Percentiles rank a stretch among this genome's conserved stretches.
Conservation (phyloP, 2,113 vertebrate genomes). For the Pleuronectes platessa region DNA sequence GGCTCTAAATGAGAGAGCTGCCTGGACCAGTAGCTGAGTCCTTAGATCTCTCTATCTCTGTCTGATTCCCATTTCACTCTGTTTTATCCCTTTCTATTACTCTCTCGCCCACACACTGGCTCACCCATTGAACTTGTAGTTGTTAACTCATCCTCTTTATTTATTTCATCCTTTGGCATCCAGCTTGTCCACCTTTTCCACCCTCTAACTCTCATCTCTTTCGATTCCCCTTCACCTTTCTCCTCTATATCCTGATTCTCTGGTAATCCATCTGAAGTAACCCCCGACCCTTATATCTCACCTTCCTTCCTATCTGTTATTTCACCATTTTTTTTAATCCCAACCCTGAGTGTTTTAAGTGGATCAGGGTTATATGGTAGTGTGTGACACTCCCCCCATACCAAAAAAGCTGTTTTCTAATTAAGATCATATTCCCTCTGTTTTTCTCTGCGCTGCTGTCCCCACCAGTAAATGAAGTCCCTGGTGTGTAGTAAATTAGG, state of each 20-base stretch:
- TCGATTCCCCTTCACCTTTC: conserved; percentile 30
- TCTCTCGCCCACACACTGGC: conserved; percentile 44
- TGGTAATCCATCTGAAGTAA: conserved; percentile 43
- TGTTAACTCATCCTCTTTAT: conserved; percentile 55
- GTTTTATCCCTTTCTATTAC: conserved; percentile 42
- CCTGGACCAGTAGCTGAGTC: conserved; percentile 58
- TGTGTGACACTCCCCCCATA: conserved; percentile 6
- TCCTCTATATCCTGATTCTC: conserved; percentile 33
- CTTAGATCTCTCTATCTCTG: conserved; percentile 60
- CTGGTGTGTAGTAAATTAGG: conserved; percentile 57
- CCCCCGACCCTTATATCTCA: conserved; percentile 50
- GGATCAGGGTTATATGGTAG: conserved; percentile 6
- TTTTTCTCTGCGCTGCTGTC: conserved; percentile 48
- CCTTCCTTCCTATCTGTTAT: conserved; percentile 28
- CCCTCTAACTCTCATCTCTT: conserved; percentile 12
- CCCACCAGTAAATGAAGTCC: conserved; percentile 66
- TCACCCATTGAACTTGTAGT: conserved; percentile 49
- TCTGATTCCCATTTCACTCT: conserved; percentile 57
- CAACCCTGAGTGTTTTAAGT: conserved; percentile 27
- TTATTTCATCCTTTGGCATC: conserved; percentile 50
- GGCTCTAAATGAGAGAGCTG: conserved; percentile 62
- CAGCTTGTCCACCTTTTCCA: conserved; percentile 54
- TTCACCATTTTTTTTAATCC: conserved; percentile 12
- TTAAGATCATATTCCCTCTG: conserved; percentile 30
- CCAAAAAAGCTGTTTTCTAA: conserved; percentile 39